Evolutionary conservation across 1,140 invertebrate genomes (phyloP), one percentile per base, ranked within the genome.

Genomic region (Pteromalus puparum): DNA sequence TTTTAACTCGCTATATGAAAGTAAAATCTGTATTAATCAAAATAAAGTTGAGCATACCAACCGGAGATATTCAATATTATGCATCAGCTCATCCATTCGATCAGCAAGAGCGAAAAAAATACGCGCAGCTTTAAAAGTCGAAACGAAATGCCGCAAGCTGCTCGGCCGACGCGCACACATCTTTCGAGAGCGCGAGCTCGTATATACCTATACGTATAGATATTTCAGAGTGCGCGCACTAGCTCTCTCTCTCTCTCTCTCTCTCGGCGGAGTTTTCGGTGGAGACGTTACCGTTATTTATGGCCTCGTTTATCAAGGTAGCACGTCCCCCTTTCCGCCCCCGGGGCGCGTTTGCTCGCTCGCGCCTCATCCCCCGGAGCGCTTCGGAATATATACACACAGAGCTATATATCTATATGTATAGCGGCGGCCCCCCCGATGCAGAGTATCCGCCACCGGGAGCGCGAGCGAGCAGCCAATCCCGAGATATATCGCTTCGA

Each of bases 281-380:
- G 89, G 91, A 92, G 91, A 92, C 91, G 91, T 92, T 92, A 91
- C 89, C 88, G 89, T 92, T 92, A 92, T 92, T 92, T 92, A 92
- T 91, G 90, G 84, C 86, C 91, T 92, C 91, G 90, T 92, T 92
- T 92, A 92, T 92, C 91, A 92, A 91, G 90, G 89, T 89, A 89
- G 91, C 90, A 90, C 90, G 70, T 85, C 78, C 89, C 90, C 90
- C 89, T 88, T 90, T 86, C 87, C 87, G 88, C 88, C 87, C 88
- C 81, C 88, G 83, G 85, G 88, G 83, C 84, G 70, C 88, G 81
- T 21, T 61, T 18, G 53, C 53, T 61, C 53, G 67, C 81, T 85
- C 82, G 26, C 46, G 61, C 65, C 53, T 26, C 70, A 73, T 78
- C 77, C 83, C 83, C 38, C 42, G 78, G 67, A 75, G 61, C 61